phyloP scores from a whole-genome alignment of 2,797 vertebrate genomes.

The Notamacropus eugenii region DNA sequence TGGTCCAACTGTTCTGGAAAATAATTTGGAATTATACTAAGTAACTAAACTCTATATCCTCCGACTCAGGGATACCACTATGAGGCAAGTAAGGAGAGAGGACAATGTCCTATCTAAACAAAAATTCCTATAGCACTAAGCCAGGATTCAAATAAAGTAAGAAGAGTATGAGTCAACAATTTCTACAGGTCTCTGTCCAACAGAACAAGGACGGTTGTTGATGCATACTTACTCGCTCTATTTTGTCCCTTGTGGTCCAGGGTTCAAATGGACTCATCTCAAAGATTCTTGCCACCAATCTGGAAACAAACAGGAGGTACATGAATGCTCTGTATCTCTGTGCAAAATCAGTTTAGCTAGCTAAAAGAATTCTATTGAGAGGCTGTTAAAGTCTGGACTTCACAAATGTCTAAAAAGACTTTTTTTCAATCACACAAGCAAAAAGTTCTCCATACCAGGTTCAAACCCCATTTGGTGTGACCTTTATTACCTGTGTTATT shows the following conservation, averaged over 20 bases:
- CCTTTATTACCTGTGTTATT: not conserved
- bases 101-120: not conserved
- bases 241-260: constrained; percentile 93
- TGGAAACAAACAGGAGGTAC: constrained; percentile 74
- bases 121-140: not conserved
- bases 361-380: not conserved
- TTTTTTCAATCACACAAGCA: not conserved
- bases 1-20: not conserved
- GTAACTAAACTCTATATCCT: not conserved
- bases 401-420: not conserved
- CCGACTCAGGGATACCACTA: not conserved
- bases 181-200: not conserved
- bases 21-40: not conserved
- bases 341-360: not conserved
- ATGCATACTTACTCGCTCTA: constrained; percentile 90
- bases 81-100: not conserved
- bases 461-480: not conserved
- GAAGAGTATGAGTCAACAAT: not conserved
- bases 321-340: not conserved
- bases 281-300: constrained; percentile 88
- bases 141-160: not conserved
- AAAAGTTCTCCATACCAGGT: not conserved
- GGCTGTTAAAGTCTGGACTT: not conserved
- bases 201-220: too few relatives aligned
- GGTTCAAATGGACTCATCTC: constrained; percentile 92